Base-by-base conservation (phyloP, 2,797 vertebrate genomes). In the Intellagama lesueurii region DNA sequence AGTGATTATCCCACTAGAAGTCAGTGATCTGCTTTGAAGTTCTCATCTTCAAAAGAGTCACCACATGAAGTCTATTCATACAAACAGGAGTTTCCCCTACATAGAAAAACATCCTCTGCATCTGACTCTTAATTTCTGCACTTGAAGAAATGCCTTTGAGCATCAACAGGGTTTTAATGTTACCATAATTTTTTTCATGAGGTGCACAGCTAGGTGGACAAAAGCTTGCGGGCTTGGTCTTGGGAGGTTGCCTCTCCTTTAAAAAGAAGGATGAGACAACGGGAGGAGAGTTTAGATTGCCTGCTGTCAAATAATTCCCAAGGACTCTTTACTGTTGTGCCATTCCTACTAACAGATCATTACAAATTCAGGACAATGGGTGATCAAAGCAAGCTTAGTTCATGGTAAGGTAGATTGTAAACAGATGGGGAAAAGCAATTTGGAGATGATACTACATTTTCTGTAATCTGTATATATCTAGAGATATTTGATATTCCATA, bases 21-120 rank as follows among this genome's bases (percentile, higher is more conserved):
- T 95, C 94, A 93, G 85, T 95, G 92, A 94, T 95, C 90, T 95
- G 86, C 94, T 97, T 97, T 97, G 95, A 96, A 96, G 95, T 96
- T 85, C 82, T 90, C 87, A 91, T 90, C 94, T 96, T 97, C 94
- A 95, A 96, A 96, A 95, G 90, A 94, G 86, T 95, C 93, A 91
- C 93, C 90, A 92, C 90, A 92, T 92, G 93, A 94, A 94, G 88
- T 80, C 93, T 95, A 94, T 95, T 96, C 94, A 92, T 49, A 93
- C 87, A 96, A 96, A 96, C 92, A 91, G 91, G 64, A 64, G 85
- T 94, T 56, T 96, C 87, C 73, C 94, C 94, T 96, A 95, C 94
- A 94, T 93, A 95, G 89, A 89, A 94, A 94, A 95, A 94, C 91
- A 92, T 88, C 90, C 91, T 95, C 88, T 94, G 87, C 83, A 95